phyloP scores from a whole-genome alignment of 2,113 vertebrate genomes.

The Rhinolophus sinicus region DNA sequence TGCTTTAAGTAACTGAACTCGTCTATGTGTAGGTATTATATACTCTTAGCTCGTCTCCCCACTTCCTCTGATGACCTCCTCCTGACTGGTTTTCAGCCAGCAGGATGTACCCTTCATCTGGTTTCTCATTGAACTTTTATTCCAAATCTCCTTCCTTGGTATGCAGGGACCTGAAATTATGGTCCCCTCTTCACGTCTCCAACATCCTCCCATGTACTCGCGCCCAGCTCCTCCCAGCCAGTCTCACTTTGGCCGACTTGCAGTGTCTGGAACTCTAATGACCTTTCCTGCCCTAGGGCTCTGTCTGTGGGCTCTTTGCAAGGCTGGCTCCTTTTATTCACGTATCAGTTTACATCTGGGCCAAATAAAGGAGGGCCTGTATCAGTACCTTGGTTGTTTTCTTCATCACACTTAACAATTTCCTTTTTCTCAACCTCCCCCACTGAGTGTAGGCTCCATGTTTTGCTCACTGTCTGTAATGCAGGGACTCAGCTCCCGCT shows the following conservation, averaged over 20 bases:
- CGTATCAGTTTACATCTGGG: background rate
- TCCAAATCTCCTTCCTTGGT: background rate
- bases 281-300: background rate
- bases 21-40: too few species aligned
- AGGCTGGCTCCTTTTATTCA: background rate
- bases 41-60: background rate
- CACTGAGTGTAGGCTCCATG: background rate
- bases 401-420: background rate
- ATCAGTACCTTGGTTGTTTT: background rate
- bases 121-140: background rate
- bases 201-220: background rate
- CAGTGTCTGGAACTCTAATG: accelerated
- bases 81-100: background rate
- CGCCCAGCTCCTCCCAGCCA: too few species aligned
- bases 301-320: background rate
- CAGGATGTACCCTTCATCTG: background rate
- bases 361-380: background rate
- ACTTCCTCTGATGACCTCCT: background rate
- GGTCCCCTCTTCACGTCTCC: background rate
- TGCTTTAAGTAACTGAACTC: background rate
- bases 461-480: background rate
- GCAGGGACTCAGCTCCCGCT: too few species aligned
- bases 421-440: background rate
- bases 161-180: too few species aligned
- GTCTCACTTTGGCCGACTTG: background rate